Evolutionary conservation across 2,113 vertebrate species (phyloP), one percentile per base, ranked within the genome.

Genomic region (Aepyceros melampus): DNA sequence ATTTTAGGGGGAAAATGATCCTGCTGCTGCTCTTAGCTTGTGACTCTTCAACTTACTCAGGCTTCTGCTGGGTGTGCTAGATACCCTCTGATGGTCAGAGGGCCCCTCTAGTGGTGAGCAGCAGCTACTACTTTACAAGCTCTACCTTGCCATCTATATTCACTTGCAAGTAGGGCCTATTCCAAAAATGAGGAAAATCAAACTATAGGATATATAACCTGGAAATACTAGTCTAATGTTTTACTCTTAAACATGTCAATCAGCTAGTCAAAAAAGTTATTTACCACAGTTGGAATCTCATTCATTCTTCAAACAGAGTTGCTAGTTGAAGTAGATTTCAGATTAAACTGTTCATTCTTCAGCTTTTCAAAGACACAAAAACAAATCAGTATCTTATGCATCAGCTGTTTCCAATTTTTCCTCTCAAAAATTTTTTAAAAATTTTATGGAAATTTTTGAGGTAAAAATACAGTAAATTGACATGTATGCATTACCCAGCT

Each of bases 61-160:
- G 7, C 6, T 36, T 4, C 36, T 23, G n/a, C 12, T 11, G 7
- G 2, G 40, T 6, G 5, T 27, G 1, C 19, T 71, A 31, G 53
- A 33, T 74, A 36, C 40, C 5, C 36, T 67, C 6, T 78, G 40
- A 21, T 21, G 51, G 21, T 94, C 83, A 87, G 45, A 51, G 74
- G 40, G 49, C 55, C 94, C 98, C 94, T 91, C 98, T 96, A 94
- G 94, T 88, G 94, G 95, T 88, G 7, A 71, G 49, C 33, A 49
- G 9, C 36, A 2, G 55, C 29, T 40, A 33, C 84, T 74, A 10
- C 58, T 79, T 17, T 31, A 8, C 6, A 64, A 64, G 84, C 27
- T 36, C 1, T 60, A 29, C 11, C 11, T n/a, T 12, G 23, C 71
- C 62, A 47, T 86, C 51, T 47, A 29, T 53, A 51, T 14, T 51